phyloP scores from a whole-genome alignment of 2,888 invertebrate species.

The Gortyna flavago region DNA sequence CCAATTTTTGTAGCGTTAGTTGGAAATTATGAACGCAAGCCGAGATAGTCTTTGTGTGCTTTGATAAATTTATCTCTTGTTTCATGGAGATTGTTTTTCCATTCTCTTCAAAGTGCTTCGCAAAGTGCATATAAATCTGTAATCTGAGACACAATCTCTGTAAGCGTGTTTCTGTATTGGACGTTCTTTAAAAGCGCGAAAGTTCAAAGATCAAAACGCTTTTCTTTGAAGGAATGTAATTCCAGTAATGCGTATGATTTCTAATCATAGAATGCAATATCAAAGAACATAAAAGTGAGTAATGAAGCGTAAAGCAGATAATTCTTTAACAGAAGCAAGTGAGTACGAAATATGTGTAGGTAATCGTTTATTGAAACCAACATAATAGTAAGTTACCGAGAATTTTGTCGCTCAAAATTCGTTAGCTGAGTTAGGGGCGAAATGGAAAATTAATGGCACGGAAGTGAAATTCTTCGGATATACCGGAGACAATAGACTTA shows the following conservation, averaged over 20 bases:
- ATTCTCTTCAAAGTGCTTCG: conserved; percentile 39
- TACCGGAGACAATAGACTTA: conserved; percentile 80
- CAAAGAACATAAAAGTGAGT: conserved; percentile 35
- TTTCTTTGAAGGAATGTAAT: neutral
- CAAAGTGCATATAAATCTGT: conserved; percentile 52
- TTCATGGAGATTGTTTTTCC: conserved; percentile 63
- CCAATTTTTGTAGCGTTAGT: conserved; percentile 84
- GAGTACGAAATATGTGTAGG: conserved; percentile 68
- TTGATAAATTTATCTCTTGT: conserved; percentile 71
- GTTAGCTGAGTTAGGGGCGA: conserved; percentile 77
- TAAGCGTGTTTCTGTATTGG: conserved; percentile 17
- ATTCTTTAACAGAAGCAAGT: conserved; percentile 43
- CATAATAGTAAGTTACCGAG: conserved; percentile 80
- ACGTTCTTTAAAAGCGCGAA: conserved; percentile 13
- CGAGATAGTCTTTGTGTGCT: conserved; percentile 67
- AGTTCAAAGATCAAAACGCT: neutral
- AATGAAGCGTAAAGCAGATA: conserved; percentile 48
- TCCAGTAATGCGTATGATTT: conserved; percentile 12
- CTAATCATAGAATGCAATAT: conserved; percentile 27
- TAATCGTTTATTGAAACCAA: conserved; percentile 70
- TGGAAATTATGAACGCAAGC: conserved; percentile 81
- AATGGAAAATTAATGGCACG: conserved; percentile 87
- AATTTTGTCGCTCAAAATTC: conserved; percentile 79
- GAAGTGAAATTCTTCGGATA: conserved; percentile 84
- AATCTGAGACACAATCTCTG: conserved; percentile 37